Conservation (phyloP, 2,888 invertebrate species). For the Corythucha ciliata region DNA sequence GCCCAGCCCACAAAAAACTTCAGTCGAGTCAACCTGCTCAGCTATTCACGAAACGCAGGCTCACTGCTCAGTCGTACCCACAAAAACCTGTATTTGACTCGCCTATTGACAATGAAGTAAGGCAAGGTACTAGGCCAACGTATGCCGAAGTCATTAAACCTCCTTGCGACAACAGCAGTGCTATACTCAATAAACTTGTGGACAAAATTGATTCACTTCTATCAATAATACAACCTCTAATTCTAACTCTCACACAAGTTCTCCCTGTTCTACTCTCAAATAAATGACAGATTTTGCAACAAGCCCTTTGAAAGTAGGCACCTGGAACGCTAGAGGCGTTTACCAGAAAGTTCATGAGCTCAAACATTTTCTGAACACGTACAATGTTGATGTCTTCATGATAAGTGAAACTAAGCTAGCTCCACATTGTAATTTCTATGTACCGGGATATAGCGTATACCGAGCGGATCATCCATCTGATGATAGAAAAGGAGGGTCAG, state of each 20-base stretch:
- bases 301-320: neutral
- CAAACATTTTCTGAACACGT: neutral
- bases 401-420: constrained; percentile 7
- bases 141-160: too few relatives aligned
- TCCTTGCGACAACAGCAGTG: too few relatives aligned
- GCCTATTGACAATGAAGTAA: too few relatives aligned
- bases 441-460: neutral
- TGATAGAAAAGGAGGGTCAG: neutral
- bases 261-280: neutral
- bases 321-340: constrained; percentile 8
- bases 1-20: neutral
- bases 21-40: neutral
- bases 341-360: constrained; percentile 1
- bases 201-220: constrained; percentile 15
- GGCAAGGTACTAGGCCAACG: too few relatives aligned
- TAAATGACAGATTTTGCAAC: neutral
- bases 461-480: constrained; percentile 5
- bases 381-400: constrained; percentile 5
- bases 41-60: too few relatives aligned
- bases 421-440: neutral
- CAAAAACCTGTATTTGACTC: too few relatives aligned
- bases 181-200: neutral
- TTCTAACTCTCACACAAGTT: neutral
- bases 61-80: too few relatives aligned
- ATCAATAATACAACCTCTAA: neutral